phyloP scores from a whole-genome alignment of 2,113 vertebrate genomes.

The Elephantulus edwardii region DNA sequence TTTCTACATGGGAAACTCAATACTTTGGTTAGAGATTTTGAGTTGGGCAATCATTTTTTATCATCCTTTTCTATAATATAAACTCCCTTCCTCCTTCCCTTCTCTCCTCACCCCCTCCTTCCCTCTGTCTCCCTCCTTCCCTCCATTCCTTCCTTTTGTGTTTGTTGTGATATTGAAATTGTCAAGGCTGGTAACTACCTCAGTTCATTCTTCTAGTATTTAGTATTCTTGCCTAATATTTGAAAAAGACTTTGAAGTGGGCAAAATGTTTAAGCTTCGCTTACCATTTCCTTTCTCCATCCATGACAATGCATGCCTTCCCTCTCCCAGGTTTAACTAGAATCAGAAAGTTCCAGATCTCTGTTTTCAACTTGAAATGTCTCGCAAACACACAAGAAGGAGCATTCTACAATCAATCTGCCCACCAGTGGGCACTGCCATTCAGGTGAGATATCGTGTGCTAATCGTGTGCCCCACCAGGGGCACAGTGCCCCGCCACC shows the following conservation, averaged over 20 bases:
- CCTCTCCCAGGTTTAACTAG: not conserved
- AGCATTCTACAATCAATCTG: not conserved
- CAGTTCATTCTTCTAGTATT: not conserved
- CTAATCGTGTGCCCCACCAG: not conserved
- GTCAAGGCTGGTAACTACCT: not conserved
- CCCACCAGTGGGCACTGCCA: not conserved
- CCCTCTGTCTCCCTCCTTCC: not conserved
- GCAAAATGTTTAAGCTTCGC: not conserved
- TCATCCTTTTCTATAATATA: not conserved
- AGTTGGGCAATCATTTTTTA: not conserved
- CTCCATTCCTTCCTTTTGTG: not conserved
- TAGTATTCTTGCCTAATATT: not conserved
- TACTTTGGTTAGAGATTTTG: not conserved
- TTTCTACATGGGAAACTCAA: not conserved
- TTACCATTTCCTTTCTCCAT: not conserved
- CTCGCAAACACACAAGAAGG: not conserved
- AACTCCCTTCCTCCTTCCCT: not conserved
- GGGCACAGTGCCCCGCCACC: not conserved
- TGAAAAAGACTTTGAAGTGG: not conserved
- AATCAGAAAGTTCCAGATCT: not conserved
- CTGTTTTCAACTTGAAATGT: not conserved
- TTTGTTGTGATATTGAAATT: not conserved
- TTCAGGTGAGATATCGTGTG: no score
- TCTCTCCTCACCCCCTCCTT: not conserved
- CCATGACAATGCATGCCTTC: not conserved